Evolutionary conservation across 2,797 vertebrate genomes (phyloP), one percentile per base, ranked within the genome.

Genomic region (Anguilla megastoma): DNA sequence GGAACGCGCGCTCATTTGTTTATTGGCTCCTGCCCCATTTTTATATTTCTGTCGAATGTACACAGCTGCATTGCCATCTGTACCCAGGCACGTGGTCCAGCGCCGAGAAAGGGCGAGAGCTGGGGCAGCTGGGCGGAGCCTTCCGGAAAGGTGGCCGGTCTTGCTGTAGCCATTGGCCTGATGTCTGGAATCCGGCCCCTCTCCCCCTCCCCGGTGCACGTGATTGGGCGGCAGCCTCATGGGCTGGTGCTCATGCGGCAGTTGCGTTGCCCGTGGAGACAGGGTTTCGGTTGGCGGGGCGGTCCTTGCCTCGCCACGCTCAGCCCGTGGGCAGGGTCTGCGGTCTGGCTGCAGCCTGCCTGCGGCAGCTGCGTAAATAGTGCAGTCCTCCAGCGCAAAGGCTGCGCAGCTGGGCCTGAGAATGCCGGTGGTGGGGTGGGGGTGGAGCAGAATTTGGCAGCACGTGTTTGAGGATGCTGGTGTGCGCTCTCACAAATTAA

Each of bases 21-120:
- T 82, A 82, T 50, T 82, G 79, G 79, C 45, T 48, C n/a, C 8
- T 79, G 79, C 21, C 79, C 66, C 45, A 2, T 82, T 82, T 82
- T 82, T 45, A 41, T 79, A 41, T 79, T 66, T 79, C 74, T 36
- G 74, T 79, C 33, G 2, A 21, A 79, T 79, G 74, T 79, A 79
- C 36, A 21, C 74, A 82, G 45, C 79, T 82, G 79, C 79, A 82
- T 8, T 10, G 21, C 79, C 41, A 50, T 48, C 79, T 82, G 79
- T 50, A n/a, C 79, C 24, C 79, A 10, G 79, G 9, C 41, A 8
- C 50, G 79, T n/a, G 24, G 41, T 9, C 50, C 12, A n/a, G 8
- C 6, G 2, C 45, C 9, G 79, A 82, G 27, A 9, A 80, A 50
- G 18, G 41, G 2, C 18, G 16, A 1, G 36, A 30, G 27, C 69